phyloP scores from a whole-genome alignment of 2,888 invertebrate species.

The Tupiocoris notatus region DNA sequence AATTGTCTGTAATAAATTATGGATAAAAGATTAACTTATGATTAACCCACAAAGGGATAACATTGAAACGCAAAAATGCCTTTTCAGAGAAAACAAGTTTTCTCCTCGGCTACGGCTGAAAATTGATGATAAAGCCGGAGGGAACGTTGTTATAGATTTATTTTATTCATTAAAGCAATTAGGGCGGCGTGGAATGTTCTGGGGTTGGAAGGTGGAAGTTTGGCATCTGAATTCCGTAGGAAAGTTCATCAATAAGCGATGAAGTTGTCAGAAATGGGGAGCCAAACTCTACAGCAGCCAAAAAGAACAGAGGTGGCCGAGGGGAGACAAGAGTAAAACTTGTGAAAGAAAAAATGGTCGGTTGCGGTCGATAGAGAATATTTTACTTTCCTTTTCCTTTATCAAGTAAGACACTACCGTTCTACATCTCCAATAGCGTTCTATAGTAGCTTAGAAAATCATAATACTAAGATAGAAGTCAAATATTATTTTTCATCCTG shows the following conservation, averaged over 20 bases:
- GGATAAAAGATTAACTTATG: too few species aligned
- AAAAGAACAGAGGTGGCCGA: background rate
- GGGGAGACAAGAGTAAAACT: too few species aligned
- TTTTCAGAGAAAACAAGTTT: background rate
- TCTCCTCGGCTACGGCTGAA: background rate
- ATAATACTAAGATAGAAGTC: too few species aligned
- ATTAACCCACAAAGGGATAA: too few species aligned
- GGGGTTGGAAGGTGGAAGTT: background rate
- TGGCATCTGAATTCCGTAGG: background rate
- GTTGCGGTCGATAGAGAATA: background rate
- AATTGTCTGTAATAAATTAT: too few species aligned
- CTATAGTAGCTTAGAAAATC: too few species aligned
- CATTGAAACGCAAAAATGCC: too few species aligned
- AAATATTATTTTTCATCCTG: too few species aligned
- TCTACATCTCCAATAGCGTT: too few species aligned
- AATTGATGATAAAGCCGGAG: background rate
- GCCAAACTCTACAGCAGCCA: background rate
- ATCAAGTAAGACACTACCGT: too few species aligned
- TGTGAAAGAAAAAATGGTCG: background rate
- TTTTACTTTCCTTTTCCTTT: too few species aligned
- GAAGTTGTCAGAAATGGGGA: constrained; percentile 27
- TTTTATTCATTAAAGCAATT: constrained; percentile 36
- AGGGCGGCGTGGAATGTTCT: background rate
- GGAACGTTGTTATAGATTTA: constrained; percentile 14
- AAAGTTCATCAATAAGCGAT: constrained; percentile 31